A percentile compares a stretch with the other conserved stretches of the same genome.
Evolutionary conservation across 2,888 invertebrate species (phyloP).

Genomic region (Lithophane leautieri): DNA sequence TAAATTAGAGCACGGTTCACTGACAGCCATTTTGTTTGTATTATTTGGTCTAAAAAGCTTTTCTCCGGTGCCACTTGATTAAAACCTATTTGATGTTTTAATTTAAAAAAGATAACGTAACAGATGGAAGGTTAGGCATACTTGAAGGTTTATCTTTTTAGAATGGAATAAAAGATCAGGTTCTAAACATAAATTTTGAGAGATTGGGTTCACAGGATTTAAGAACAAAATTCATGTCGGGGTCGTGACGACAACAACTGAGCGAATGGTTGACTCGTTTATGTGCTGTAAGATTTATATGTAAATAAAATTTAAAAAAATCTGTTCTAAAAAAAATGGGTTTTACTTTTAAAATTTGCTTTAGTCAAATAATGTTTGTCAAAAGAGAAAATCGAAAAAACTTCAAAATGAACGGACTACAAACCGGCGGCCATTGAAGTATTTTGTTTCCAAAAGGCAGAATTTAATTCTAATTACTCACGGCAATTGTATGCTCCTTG

Average conservation of each 20-base stretch:
- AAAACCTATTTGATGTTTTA: conserved; percentile 28
- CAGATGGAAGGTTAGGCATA: neutral
- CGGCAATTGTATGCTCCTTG: conserved; percentile 52
- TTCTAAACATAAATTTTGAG: neutral
- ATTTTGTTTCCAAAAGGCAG: conserved; percentile 46
- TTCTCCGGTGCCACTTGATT: conserved; percentile 5
- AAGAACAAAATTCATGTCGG: neutral
- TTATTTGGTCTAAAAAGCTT: conserved; percentile 20
- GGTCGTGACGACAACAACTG: too few species aligned
- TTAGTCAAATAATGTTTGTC: too few species aligned
- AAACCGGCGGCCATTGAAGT: conserved; percentile 26
- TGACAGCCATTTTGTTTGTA: conserved; percentile 22
- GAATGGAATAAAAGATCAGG: conserved; percentile 1
- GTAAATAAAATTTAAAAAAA: neutral
- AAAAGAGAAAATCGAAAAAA: neutral
- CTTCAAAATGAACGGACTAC: neutral
- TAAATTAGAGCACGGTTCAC: conserved; percentile 17
- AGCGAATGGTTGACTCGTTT: too few species aligned
- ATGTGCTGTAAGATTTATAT: neutral
- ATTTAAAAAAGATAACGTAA: neutral
- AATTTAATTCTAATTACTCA: conserved; percentile 55
- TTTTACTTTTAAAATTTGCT: neutral
- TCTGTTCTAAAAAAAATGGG: neutral
- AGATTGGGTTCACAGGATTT: neutral
- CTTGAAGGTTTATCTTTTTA: neutral